phyloP scores from a whole-genome alignment of 1,140 invertebrate species.

The Drosophila athabasca region DNA sequence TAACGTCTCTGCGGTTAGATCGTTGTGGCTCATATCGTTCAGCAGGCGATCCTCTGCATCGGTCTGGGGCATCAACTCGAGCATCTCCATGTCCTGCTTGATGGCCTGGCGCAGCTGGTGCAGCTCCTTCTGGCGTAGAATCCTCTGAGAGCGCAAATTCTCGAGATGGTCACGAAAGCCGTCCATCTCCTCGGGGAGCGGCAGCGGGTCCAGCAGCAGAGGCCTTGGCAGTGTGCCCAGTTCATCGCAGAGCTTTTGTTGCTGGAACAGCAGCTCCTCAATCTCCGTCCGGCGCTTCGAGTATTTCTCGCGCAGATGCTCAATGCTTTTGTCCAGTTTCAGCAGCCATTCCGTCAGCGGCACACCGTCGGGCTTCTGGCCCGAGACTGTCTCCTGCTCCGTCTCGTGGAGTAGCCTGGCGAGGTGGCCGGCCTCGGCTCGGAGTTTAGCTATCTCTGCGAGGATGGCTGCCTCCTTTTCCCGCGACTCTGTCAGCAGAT shows the following conservation, averaged over 20 bases:
- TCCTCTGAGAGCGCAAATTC: constrained; percentile 25
- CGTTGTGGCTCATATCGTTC: constrained; percentile 54
- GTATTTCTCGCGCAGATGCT: constrained; percentile 53
- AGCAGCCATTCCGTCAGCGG: constrained; percentile 47
- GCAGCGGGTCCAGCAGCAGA: constrained; percentile 59
- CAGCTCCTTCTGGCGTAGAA: constrained; percentile 40
- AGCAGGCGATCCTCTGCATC: constrained; percentile 56
- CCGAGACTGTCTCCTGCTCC: constrained; percentile 16
- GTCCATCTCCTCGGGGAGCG: constrained; percentile 47
- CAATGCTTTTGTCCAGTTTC: constrained; percentile 57
- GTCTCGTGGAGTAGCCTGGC: constrained; percentile 47
- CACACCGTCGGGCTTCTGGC: constrained; percentile 31
- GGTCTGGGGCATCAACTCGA: constrained; percentile 47
- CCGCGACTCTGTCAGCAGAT: constrained; percentile 55
- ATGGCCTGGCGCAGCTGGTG: constrained; percentile 52
- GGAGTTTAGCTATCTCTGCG: constrained; percentile 40
- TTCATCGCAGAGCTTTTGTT: constrained; percentile 63
- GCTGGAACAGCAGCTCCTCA: constrained; percentile 60
- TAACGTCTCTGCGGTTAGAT: constrained; percentile 54
- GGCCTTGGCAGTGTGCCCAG: constrained; percentile 55
- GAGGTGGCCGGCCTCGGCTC: constrained; percentile 46
- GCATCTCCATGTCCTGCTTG: constrained; percentile 51
- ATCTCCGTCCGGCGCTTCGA: constrained; percentile 49
- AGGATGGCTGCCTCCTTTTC: constrained; percentile 48
- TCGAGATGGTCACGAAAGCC: constrained; percentile 51